A percentile compares a stretch with the other conserved stretches of the same genome.
Conservation (phyloP, 2,888 invertebrate species). For the Odontocolon sp. region DNA sequence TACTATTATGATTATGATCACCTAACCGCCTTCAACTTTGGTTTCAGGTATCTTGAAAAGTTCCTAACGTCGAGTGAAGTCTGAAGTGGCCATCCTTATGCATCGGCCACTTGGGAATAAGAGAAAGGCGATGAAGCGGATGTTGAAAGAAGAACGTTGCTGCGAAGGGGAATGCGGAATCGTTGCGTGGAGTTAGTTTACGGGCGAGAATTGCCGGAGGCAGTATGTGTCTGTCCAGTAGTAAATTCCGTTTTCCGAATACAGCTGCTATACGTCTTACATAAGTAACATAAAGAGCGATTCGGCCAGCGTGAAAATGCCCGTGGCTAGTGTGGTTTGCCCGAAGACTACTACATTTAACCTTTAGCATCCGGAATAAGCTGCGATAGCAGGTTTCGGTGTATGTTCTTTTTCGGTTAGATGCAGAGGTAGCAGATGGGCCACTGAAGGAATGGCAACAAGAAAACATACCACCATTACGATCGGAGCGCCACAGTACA, state of each 20-base stretch:
- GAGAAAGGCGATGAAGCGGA: background rate
- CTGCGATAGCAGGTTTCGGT: background rate
- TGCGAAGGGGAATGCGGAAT: background rate
- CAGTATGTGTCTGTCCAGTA: background rate
- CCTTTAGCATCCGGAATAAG: slow-evolving; percentile 2
- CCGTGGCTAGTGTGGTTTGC: background rate
- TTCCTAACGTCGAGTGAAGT: no score
- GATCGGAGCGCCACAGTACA: background rate
- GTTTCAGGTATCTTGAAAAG: no score
- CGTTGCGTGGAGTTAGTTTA: background rate
- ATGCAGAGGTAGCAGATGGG: slow-evolving; percentile 1
- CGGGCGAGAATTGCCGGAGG: background rate
- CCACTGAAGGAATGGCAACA: background rate
- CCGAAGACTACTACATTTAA: background rate
- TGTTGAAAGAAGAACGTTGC: background rate
- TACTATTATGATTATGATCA: no score
- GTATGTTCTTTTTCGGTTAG: background rate
- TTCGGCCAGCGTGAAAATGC: background rate
- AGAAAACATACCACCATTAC: background rate
- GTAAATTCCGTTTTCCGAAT: background rate
- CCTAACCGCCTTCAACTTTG: no score
- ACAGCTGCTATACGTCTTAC: background rate
- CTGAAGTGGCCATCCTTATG: background rate
- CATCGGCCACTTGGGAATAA: background rate
- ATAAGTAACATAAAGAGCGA: background rate